phyloP scores from a whole-genome alignment of 2,797 vertebrate species.

The Sebastes vulpes region DNA sequence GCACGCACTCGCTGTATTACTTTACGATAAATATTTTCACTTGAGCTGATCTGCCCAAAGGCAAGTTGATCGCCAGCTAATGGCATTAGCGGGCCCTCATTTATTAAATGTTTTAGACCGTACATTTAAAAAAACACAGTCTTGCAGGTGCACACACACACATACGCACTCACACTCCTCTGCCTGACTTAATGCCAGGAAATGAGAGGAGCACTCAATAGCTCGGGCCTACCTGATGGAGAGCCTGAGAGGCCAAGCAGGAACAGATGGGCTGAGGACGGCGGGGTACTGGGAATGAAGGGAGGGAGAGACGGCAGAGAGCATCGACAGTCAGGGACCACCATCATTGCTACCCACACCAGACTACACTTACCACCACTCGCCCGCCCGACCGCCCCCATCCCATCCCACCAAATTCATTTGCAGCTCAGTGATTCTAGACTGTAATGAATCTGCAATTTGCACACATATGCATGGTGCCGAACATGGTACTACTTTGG shows the following conservation, averaged over 20 bases:
- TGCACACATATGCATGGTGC: constrained; percentile 81
- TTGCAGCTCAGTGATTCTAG: constrained; percentile 77
- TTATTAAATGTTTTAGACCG: constrained; percentile 21
- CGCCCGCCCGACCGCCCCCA: constrained; percentile 26
- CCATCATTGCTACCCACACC: constrained; percentile 86
- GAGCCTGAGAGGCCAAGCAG: constrained; percentile 79
- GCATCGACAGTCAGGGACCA: constrained; percentile 83
- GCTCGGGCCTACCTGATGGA: constrained; percentile 80
- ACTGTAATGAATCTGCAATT: constrained; percentile 85
- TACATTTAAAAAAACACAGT: not conserved
- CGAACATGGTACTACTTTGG: constrained; percentile 78
- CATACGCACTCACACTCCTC: not conserved
- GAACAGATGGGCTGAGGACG: constrained; percentile 86
- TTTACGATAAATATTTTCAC: constrained; percentile 21
- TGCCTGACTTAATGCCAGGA: constrained; percentile 63
- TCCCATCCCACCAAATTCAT: constrained; percentile 80
- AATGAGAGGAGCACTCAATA: constrained; percentile 70
- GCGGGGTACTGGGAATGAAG: constrained; percentile 70
- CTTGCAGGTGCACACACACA: constrained; percentile 6
- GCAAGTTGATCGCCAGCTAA: constrained; percentile 14
- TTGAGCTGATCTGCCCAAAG: not conserved
- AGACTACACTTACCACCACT: constrained; percentile 76
- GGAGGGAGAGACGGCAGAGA: constrained; percentile 62
- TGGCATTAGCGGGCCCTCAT: not conserved
- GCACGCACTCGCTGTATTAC: not conserved